Conservation (phyloP, 2,888 invertebrate genomes). For the Cantharis rustica region DNA sequence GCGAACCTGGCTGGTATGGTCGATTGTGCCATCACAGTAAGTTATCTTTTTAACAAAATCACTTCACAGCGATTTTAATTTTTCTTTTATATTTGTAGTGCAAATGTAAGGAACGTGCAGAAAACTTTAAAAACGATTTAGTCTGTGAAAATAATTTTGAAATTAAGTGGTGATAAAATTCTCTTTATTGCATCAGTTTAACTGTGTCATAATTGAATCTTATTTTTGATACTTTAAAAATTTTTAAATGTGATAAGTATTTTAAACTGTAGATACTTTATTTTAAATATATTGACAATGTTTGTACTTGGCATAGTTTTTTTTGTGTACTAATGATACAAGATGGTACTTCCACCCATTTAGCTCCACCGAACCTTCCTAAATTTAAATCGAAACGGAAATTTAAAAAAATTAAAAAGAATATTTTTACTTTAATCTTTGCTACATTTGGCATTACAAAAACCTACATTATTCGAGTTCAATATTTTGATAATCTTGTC, state of each 20-base stretch:
- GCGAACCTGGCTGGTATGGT: slow-evolving; percentile 84
- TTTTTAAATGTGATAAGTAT: neutral
- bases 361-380: too few relatives aligned
- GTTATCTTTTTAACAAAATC: neutral
- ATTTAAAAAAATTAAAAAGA: too few relatives aligned
- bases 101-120: slow-evolving; percentile 4
- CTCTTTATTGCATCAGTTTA: neutral
- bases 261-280: neutral
- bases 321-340: too few relatives aligned
- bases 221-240: neutral
- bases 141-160: neutral
- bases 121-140: neutral
- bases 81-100: slow-evolving; percentile 5
- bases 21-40: slow-evolving; percentile 78
- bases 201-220: neutral
- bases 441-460: too few relatives aligned
- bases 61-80: neutral
- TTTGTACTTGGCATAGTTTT: neutral
- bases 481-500: too few relatives aligned
- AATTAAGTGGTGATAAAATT: neutral
- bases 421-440: too few relatives aligned
- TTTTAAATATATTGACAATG: neutral
- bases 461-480: too few relatives aligned
- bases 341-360: too few relatives aligned
- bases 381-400: too few relatives aligned